Conservation (phyloP, 53 echinoderm and acorn worm genomes). For the Apostichopus leukothele region DNA sequence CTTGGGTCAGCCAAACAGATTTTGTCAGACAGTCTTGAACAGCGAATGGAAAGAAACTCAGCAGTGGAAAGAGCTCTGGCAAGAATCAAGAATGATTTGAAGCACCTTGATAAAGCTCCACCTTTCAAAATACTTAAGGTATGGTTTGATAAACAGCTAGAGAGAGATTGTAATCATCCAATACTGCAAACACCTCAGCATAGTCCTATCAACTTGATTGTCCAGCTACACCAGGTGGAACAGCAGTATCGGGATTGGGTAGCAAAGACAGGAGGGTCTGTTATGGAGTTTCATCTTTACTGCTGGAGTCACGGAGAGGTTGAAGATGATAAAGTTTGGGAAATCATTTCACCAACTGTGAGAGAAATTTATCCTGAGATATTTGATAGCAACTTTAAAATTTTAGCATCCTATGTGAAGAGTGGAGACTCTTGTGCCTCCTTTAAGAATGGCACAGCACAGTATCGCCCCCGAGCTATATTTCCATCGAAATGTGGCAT, state of each 20-base stretch:
- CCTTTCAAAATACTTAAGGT: constrained; percentile 81
- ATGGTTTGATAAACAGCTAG: constrained; percentile 84
- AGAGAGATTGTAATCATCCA: constrained; percentile 39
- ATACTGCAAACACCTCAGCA: constrained; percentile 87
- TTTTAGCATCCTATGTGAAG: constrained; percentile 70
- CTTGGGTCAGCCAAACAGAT: constrained; percentile 62
- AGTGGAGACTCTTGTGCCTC: constrained; percentile 69
- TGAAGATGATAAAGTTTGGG: constrained; percentile 69
- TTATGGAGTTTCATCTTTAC: constrained; percentile 78
- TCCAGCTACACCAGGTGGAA: constrained; percentile 80
- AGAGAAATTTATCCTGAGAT: constrained; percentile 85
- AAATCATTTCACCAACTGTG: constrained; percentile 75
- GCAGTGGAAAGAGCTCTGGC: background rate
- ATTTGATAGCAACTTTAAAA: constrained; percentile 65
- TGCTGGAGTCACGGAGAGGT: constrained; percentile 69
- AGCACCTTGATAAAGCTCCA: constrained; percentile 66
- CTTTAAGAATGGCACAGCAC: constrained; percentile 61
- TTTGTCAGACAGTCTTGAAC: constrained; percentile 36
- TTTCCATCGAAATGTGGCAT: constrained; percentile 70
- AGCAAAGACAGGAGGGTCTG: constrained; percentile 77
- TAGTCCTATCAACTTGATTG: constrained; percentile 67
- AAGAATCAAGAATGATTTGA: background rate
- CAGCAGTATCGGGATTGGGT: constrained; percentile 78
- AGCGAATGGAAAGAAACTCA: background rate
- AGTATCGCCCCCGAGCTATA: constrained; percentile 61